Evolutionary conservation across 2,888 invertebrate species (phyloP).

Genomic region (Metallyticus violacea): DNA sequence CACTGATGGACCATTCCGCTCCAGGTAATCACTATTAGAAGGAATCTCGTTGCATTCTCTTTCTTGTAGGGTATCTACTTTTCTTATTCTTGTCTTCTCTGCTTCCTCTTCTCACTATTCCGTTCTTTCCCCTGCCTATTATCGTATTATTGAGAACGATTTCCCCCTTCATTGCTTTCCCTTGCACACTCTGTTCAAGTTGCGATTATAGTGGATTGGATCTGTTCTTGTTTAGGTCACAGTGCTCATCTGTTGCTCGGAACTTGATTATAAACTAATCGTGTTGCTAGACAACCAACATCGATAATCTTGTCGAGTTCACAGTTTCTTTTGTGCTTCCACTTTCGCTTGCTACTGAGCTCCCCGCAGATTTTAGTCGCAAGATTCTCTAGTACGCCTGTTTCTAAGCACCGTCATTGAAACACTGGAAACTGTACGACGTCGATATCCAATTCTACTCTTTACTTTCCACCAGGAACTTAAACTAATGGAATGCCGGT

Average conservation of each 20-base stretch:
- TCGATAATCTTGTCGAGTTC: neutral
- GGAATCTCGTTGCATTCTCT: neutral
- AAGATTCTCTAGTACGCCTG: neutral
- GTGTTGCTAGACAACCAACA: neutral
- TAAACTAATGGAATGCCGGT: too few species aligned
- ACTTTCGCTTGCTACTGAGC: neutral
- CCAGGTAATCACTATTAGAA: neutral
- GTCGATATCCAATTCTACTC: too few species aligned
- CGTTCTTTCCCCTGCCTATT: neutral
- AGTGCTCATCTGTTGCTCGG: neutral
- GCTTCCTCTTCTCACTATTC: neutral
- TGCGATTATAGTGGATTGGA: too few species aligned
- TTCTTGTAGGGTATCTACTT: neutral
- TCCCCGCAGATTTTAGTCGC: too few species aligned
- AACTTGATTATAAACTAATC: neutral
- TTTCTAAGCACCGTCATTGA: neutral
- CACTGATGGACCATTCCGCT: neutral
- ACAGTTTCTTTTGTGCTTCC: too few species aligned
- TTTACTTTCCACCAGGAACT: too few species aligned
- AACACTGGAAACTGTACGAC: too few species aligned
- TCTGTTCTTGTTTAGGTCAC: too few species aligned
- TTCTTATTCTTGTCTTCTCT: neutral
- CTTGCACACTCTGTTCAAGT: neutral
- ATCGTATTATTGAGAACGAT: neutral
- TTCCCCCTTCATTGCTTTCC: too few species aligned